phyloP scores from a whole-genome alignment of 2,797 vertebrate species.

The Mionectes olivaceus region DNA sequence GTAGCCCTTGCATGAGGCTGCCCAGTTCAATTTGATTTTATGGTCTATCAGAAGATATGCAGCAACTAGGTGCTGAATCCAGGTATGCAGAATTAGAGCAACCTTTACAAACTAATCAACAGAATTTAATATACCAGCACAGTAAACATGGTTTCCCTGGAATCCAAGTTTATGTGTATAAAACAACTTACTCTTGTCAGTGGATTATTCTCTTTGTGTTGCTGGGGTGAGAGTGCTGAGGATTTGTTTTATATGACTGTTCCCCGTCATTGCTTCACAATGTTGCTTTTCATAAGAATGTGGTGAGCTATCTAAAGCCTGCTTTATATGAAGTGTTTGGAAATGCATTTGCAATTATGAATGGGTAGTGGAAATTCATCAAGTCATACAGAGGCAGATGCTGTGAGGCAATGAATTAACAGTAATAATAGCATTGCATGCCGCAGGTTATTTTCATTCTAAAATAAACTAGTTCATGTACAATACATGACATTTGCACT shows the following conservation, averaged over 20 bases:
- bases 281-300: constrained; percentile 48
- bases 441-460: constrained; percentile 62
- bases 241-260: constrained; percentile 22
- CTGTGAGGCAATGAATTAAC: constrained; percentile 62
- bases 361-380: constrained; percentile 67
- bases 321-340: constrained; percentile 53
- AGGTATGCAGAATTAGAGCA: not conserved
- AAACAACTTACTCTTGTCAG: not conserved
- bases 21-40: not conserved
- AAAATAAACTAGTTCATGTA: constrained; percentile 48
- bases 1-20: not conserved
- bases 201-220: constrained; percentile 10
- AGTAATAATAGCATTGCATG: constrained; percentile 64
- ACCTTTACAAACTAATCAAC: not conserved
- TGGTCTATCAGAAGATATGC: not conserved
- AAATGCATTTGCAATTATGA: constrained; percentile 53
- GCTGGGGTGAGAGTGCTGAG: not conserved
- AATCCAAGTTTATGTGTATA: not conserved
- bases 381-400: constrained; percentile 67
- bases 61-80: not conserved
- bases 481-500: constrained; percentile 48
- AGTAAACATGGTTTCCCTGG: not conserved
- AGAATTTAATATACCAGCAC: not conserved
- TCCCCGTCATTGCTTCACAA: not conserved
- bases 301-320: constrained; percentile 55